phyloP scores from a whole-genome alignment of 1,140 invertebrate genomes.

The Plodia interpunctella region DNA sequence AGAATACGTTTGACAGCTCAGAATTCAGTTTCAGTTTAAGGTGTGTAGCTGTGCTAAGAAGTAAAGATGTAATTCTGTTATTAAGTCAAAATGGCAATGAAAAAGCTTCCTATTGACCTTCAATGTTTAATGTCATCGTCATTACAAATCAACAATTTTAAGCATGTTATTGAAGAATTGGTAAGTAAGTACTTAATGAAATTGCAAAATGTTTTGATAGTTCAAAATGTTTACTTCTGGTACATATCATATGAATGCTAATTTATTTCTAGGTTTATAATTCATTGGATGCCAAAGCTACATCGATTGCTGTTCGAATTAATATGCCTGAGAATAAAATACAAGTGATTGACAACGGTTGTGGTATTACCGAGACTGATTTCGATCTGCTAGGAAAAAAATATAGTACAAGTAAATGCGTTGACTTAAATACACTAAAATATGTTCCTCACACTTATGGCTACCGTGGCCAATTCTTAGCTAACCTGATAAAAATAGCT shows the following conservation, averaged over 20 bases:
- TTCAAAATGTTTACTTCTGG: conserved; percentile 1
- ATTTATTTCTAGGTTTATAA: conserved; percentile 78
- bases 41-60: too few relatives aligned
- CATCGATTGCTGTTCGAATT: conserved; percentile 80
- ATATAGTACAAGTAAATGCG: conserved; percentile 81
- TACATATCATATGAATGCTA: conserved; percentile 8
- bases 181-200: too few relatives aligned
- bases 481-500: conserved; percentile 79
- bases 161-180: conserved; percentile 54
- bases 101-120: conserved; percentile 41
- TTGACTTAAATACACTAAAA: conserved; percentile 70
- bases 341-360: conserved; percentile 83
- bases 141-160: conserved; percentile 40
- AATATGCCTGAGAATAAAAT: conserved; percentile 78
- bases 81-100: conserved; percentile 41
- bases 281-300: conserved; percentile 80
- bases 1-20: too few relatives aligned
- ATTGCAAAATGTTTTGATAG: not conserved
- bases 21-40: too few relatives aligned
- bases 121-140: conserved; percentile 45
- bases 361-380: conserved; percentile 76
- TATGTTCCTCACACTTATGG: conserved; percentile 78
- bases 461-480: conserved; percentile 81
- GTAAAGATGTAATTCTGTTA: too few relatives aligned
- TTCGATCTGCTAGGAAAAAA: conserved; percentile 77